Evolutionary conservation across 2,888 invertebrate genomes (phyloP).

Genomic region (Clusia tigrina): DNA sequence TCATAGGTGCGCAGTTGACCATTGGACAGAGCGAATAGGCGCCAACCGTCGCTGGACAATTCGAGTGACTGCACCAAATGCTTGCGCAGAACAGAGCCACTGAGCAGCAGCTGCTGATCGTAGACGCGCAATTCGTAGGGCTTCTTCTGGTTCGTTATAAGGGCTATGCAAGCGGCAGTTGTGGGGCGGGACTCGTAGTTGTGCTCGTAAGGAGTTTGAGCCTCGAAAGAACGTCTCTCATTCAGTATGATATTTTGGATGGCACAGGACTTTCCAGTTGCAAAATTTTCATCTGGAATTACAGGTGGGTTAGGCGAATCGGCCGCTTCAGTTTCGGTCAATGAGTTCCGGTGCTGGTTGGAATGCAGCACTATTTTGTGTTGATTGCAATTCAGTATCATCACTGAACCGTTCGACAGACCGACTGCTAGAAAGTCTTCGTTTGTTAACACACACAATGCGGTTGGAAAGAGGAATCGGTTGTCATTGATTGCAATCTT

Average conservation of each 20-base stretch:
- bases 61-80: constrained; percentile 56
- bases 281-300: constrained; percentile 34
- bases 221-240: constrained; percentile 50
- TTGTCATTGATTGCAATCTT: constrained; percentile 56
- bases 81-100: constrained; percentile 55
- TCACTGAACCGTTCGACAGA: constrained; percentile 61
- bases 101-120: constrained; percentile 58
- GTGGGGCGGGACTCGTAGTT: constrained; percentile 45
- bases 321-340: constrained; percentile 5
- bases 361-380: constrained; percentile 35
- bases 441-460: constrained; percentile 53
- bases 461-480: constrained; percentile 58
- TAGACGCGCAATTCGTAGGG: constrained; percentile 53
- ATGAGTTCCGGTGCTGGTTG: constrained; percentile 17
- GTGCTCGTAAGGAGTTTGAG: constrained; percentile 1
- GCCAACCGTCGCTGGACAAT: constrained; percentile 57
- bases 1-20: constrained; percentile 55
- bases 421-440: constrained; percentile 59
- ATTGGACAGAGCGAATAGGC: constrained; percentile 56
- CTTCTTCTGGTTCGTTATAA: constrained; percentile 49
- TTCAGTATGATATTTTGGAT: constrained; percentile 63
- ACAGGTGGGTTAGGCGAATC: constrained; percentile 16
- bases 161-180: constrained; percentile 45
- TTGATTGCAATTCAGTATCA: constrained; percentile 57
- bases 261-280: constrained; percentile 62